These are phyloP conservation scores for Folsomia manolachei DNA, from an alignment of 2,888 invertebrate species.

Conservation along the genomic window DNA sequence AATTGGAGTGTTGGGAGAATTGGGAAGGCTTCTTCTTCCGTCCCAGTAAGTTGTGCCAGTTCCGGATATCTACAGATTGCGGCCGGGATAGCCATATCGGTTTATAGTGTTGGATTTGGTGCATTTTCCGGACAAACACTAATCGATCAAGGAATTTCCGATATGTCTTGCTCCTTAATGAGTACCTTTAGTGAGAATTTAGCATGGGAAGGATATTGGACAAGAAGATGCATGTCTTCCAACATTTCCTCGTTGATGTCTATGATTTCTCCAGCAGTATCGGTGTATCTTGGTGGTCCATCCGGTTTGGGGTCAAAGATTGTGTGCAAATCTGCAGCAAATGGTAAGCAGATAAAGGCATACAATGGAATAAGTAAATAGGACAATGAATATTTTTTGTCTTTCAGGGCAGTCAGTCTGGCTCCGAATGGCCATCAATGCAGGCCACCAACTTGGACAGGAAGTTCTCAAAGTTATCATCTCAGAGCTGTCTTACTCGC, in stretches of 20 bases:
- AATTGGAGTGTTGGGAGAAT: not conserved
- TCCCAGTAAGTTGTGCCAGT: too few species aligned
- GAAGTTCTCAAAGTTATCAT: not conserved
- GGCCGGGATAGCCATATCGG: not conserved
- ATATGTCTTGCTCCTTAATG: not conserved
- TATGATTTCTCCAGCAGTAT: not conserved
- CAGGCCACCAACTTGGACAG: not conserved
- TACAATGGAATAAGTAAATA: too few species aligned
- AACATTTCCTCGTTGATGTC: not conserved
- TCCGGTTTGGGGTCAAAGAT: not conserved
- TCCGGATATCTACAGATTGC: not conserved
- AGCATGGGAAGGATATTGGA: not conserved
- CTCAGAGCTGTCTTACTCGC: not conserved
- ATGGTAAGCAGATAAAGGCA: too few species aligned
- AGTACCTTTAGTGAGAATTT: not conserved
- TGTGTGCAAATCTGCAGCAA: not conserved
- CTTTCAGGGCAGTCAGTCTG: not conserved
- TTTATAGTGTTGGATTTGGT: not conserved
- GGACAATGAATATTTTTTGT: too few species aligned
- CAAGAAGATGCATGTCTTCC: not conserved
- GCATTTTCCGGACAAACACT: not conserved
- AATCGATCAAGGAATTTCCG: conserved; percentile 1
- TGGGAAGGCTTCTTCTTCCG: not conserved
- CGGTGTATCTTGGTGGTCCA: not conserved
- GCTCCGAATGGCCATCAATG: not conserved